phyloP scores from a whole-genome alignment of 2,113 vertebrate genomes.

The Macquaria australasica region DNA sequence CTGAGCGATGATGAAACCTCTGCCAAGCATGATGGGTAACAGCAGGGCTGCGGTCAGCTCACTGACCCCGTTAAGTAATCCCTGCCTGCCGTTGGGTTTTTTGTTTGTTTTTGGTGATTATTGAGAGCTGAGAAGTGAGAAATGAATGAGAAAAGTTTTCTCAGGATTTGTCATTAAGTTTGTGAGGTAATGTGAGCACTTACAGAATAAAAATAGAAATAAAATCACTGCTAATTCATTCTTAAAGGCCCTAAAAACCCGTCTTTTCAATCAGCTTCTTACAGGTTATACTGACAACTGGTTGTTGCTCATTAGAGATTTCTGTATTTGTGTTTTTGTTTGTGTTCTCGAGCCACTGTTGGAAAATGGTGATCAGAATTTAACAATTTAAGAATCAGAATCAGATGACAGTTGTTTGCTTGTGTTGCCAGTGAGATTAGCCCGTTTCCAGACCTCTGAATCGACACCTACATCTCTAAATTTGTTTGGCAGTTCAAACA shows the following conservation, averaged over 20 bases:
- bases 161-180: not conserved
- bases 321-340: not conserved
- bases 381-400: too few species aligned
- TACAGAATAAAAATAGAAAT: not conserved
- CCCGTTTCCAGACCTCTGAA: too few species aligned
- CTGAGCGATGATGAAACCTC: conserved; percentile 32
- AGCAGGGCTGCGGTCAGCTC: conserved; percentile 33
- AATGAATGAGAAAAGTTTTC: not conserved
- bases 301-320: not conserved
- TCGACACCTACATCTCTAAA: too few species aligned
- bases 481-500: too few species aligned
- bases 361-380: not conserved
- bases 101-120: not conserved
- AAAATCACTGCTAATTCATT: not conserved
- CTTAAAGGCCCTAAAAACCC: too few species aligned
- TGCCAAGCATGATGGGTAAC: conserved; percentile 52
- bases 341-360: not conserved
- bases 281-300: not conserved
- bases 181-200: not conserved
- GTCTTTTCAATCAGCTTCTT: not conserved
- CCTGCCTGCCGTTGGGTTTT: not conserved
- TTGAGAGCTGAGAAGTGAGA: not conserved
- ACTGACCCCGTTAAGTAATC: conserved; percentile 36
- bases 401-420: not conserved
- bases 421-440: not conserved